Evolutionary conservation across 2,797 vertebrate genomes (phyloP).

Genomic region (Orestias chungarensis): DNA sequence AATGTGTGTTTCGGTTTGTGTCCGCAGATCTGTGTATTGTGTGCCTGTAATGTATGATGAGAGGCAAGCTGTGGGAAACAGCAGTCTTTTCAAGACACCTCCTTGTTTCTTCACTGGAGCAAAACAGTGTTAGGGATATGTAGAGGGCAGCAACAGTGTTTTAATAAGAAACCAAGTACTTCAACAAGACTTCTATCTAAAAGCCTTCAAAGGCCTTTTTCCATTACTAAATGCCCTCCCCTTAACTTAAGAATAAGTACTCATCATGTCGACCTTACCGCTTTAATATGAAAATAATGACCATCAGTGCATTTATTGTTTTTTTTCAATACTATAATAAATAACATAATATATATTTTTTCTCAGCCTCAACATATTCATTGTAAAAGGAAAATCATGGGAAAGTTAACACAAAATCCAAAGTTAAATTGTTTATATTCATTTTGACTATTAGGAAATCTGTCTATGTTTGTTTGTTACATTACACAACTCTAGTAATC

Average conservation of each 20-base stretch:
- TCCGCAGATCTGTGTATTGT: constrained; percentile 28
- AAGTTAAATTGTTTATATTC: neutral
- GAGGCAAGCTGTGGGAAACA: constrained; percentile 56
- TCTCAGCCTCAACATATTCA: neutral
- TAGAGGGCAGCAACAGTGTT: constrained; percentile 28
- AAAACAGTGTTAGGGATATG: constrained; percentile 42
- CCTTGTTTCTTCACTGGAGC: constrained; percentile 54
- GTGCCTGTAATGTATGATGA: constrained; percentile 46
- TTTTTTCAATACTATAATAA: too few relatives aligned
- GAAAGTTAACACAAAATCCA: neutral
- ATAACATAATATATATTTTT: neutral
- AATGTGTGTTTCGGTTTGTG: constrained; percentile 3
- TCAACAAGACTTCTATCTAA: constrained; percentile 8
- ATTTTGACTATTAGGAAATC: neutral
- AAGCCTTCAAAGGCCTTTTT: neutral
- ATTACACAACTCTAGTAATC: neutral
- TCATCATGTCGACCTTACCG: neutral
- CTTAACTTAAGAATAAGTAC: neutral
- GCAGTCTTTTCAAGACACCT: constrained; percentile 57
- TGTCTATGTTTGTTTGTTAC: neutral
- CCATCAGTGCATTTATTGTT: neutral
- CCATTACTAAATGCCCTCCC: neutral
- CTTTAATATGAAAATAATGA: neutral
- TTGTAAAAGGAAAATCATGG: neutral
- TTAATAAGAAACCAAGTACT: constrained; percentile 23